phyloP scores from a whole-genome alignment of 2,888 invertebrate genomes.

The Anoplius nigerrimus region DNA sequence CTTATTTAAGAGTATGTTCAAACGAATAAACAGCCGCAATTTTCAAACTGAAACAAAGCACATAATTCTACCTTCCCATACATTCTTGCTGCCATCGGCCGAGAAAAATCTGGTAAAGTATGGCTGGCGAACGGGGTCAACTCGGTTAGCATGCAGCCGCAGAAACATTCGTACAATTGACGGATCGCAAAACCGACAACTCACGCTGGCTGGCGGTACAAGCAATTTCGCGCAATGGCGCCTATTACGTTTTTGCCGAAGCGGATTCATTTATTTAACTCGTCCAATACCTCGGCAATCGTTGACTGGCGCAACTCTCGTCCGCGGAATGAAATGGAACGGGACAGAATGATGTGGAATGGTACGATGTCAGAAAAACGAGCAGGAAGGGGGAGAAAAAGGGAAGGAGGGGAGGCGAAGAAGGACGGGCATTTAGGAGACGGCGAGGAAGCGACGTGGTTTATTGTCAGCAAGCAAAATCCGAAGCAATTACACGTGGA shows the following conservation, averaged over 20 bases:
- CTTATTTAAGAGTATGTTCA: no score
- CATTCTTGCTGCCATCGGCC: conserved; percentile 15
- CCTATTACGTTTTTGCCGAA: conserved; percentile 66
- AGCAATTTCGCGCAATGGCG: conserved; percentile 63
- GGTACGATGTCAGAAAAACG: neutral
- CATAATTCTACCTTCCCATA: conserved; percentile 31
- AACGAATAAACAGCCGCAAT: no score
- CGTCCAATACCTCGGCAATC: conserved; percentile 10
- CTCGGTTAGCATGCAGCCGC: neutral
- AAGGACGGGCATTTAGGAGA: conserved; percentile 39
- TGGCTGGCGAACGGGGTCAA: conserved; percentile 12
- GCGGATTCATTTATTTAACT: conserved; percentile 53
- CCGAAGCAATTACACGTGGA: conserved; percentile 66
- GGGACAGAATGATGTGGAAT: neutral
- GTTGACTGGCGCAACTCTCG: neutral
- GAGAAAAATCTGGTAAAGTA: neutral
- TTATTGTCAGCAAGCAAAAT: conserved; percentile 68
- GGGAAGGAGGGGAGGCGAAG: conserved; percentile 23
- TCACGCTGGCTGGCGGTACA: conserved; percentile 33
- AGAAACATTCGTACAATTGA: conserved; percentile 33
- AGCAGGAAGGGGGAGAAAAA: conserved; percentile 1
- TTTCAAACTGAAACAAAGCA: no score
- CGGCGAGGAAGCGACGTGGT: conserved; percentile 54
- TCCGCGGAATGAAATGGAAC: neutral
- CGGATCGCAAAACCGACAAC: conserved; percentile 30